Conservation (phyloP, 2,113 vertebrate genomes). For the Chaenocephalus aceratus region DNA sequence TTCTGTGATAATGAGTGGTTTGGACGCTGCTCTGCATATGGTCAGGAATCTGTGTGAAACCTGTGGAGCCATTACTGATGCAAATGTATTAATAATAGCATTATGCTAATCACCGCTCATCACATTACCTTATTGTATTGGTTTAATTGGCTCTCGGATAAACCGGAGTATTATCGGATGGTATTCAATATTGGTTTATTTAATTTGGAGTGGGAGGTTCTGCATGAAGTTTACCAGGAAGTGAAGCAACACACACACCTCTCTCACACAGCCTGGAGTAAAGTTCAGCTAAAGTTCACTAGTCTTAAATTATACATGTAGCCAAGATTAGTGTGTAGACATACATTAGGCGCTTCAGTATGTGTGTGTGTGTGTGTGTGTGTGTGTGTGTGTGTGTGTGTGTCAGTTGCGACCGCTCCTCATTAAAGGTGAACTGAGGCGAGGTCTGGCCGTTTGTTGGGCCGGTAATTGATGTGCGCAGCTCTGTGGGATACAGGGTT, state of each 20-base stretch:
- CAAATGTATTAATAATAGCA: conserved; percentile 64
- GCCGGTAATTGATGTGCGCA: conserved; percentile 68
- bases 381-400: conserved; percentile 1
- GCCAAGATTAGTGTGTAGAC: not conserved
- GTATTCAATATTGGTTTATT: conserved; percentile 25
- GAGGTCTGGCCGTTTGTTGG: conserved; percentile 47
- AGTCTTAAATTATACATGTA: not conserved
- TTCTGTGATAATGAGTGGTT: conserved; percentile 7
- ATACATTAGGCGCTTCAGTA: not conserved
- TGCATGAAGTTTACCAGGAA: conserved; percentile 12
- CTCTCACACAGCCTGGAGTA: not conserved
- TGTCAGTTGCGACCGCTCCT: conserved; percentile 52
- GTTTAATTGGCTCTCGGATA: conserved; percentile 62
- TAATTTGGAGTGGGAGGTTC: conserved; percentile 26
- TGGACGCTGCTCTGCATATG: conserved; percentile 34
- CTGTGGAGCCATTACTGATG: conserved; percentile 48
- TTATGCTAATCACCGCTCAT: conserved; percentile 60
- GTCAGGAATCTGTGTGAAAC: conserved; percentile 47
- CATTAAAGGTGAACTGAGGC: conserved; percentile 74
- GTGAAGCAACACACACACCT: not conserved
- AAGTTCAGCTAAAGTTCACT: conserved; percentile 1
- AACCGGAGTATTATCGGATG: conserved; percentile 34
- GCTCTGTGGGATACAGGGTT: conserved; percentile 71
- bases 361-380: conserved; percentile 8
- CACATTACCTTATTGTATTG: conserved; percentile 55